Evolutionary conservation across 2,113 vertebrate genomes (phyloP), one percentile per base, ranked within the genome.

Genomic region (Lichenostomus cassidix): DNA sequence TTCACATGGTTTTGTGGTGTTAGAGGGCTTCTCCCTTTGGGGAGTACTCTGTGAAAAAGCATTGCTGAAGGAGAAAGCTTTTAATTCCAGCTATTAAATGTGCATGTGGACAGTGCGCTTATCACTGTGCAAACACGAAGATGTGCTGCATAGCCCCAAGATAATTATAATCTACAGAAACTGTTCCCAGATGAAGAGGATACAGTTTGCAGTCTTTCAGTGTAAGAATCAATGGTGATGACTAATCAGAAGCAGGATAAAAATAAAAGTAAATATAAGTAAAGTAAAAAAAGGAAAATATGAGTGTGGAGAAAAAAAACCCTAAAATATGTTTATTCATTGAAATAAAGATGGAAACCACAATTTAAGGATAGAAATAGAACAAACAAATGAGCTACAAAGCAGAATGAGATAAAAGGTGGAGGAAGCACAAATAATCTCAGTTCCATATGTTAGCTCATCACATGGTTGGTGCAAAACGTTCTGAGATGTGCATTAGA

Each of bases 191-290:
- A 95, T 92, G 94, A 97, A 96, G 92, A 95, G 90, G 94, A 94
- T 95, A 94, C 93, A 96, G 90, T 97, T 93, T 94, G 90, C 90
- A 94, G 83, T 81, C 83, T 96, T 96, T 94, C 90, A 91, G 76
- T 94, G 73, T 90, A 49, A 90, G 92, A 97, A 97, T 96, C 94
- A 96, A 94, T 96, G 93, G 64, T 94, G 95, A 96, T 96, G 95
- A 96, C 94, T 97, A 95, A 96, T 95, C 94, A 97, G 93, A 90
- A 94, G 93, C 52, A 87, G 94, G 92, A 97, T 96, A 95, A 96
- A 96, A 97, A 96, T 96, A 96, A 97, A 96, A 96, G 96, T 94
- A 96, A 97, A 96, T 96, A 93, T 83, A 96, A 97, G 94, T 95
- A 95, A 96, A 94, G 65, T 78, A 83, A 87, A 92, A 93, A 95